Evolutionary conservation across 2,113 vertebrate species (phyloP), one percentile per base, ranked within the genome.

Genomic region (Pituophis catenifer): DNA sequence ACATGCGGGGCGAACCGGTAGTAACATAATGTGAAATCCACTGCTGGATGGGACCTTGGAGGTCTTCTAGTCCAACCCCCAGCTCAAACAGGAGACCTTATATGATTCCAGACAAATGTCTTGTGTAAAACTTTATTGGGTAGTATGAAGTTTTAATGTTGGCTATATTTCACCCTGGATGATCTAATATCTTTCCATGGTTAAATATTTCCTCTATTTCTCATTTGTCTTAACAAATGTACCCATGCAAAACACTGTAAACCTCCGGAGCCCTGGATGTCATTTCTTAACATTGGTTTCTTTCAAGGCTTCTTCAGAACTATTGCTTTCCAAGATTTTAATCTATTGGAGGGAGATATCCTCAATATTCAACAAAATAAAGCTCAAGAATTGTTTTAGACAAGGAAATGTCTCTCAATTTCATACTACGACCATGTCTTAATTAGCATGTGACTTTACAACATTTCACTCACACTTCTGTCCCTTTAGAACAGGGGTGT

Each of bases 201-300:
- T 62, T 93, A 94, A 93, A 58, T 94, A 96, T 96, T 97, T 93
- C 91, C 94, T 81, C 90, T 90, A 91, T 94, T 93, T 53, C 93
- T 96, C 96, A 95, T 97, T 96, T 96, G 93, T 97, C 93, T 95
- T 94, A 88, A 93, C 96, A 96, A 97, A 97, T 96, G 96, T 92
- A 96, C 93, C 93, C 94, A 96, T 95, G 92, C 24, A 94, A 97
- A 97, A 94, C 90, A 90, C 90, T 94, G 93, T 94, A 87, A 96
- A 90, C 55, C 65, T 95, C 92, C 93, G 70, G 96, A 93, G 95
- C 38, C 33, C 87, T 65, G 75, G 65, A 90, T 92, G 88, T 94
- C 92, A 90, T 94, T 94, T 91, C 91, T 95, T 87, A 86, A 92
- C 94, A 97, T 87, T 52, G 89, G 87, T 94, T 62, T 96, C 95